Conservation (phyloP, 2,888 invertebrate species). For the Metellina segmentata region DNA sequence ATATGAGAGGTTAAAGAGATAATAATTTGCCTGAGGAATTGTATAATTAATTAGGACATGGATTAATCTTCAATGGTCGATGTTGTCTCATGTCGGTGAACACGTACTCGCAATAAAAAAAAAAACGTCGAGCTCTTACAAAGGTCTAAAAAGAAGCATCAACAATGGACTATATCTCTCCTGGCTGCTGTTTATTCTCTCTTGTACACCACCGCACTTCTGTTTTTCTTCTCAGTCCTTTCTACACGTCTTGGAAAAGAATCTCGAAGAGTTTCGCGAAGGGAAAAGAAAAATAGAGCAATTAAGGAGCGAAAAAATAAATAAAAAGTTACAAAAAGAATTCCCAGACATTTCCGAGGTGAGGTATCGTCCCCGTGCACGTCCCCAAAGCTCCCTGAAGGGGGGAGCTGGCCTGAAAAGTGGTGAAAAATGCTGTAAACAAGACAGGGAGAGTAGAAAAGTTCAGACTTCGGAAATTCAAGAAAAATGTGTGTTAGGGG, state of each 20-base stretch:
- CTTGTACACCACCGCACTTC: neutral
- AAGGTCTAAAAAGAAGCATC: neutral
- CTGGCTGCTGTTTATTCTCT: neutral
- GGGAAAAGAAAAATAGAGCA: conserved; percentile 3
- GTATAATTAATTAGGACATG: neutral
- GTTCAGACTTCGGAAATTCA: conserved; percentile 37
- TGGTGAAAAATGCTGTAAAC: conserved; percentile 49
- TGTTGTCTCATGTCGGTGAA: neutral
- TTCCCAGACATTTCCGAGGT: conserved; percentile 20
- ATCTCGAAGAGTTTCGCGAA: neutral
- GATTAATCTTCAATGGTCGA: neutral
- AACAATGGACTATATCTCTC: neutral
- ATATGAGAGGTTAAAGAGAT: too few species aligned
- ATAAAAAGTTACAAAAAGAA: conserved; percentile 18
- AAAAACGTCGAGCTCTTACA: neutral
- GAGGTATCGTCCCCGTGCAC: conserved; percentile 11
- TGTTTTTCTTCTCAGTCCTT: neutral
- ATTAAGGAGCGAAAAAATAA: conserved; percentile 31
- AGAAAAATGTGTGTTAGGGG: conserved; percentile 28
- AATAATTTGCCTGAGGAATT: neutral
- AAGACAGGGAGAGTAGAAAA: conserved; percentile 28
- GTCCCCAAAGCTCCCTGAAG: neutral
- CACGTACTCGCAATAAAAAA: neutral
- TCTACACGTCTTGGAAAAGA: neutral
- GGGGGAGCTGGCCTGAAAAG: conserved; percentile 39